Evolutionary conservation across 1,140 invertebrate genomes (phyloP).

Genomic region (Leptoteleia sp.): DNA sequence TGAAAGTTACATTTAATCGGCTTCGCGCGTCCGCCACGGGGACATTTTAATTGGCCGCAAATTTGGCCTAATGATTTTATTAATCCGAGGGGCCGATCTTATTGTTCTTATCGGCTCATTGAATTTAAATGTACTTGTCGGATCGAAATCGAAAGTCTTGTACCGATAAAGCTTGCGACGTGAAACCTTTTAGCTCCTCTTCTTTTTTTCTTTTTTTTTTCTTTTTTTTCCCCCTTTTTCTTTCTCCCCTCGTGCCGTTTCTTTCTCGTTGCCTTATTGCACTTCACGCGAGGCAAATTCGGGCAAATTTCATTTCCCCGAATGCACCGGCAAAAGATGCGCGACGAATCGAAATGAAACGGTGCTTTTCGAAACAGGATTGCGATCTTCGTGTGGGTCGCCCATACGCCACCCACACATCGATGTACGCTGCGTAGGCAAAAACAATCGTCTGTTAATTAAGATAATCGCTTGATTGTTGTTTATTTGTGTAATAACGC

Average conservation of each 20-base stretch:
- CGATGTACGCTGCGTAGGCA: constrained; percentile 67
- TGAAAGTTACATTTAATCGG: constrained; percentile 17
- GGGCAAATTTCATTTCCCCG: constrained; percentile 25
- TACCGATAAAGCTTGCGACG: constrained; percentile 1
- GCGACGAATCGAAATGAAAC: constrained; percentile 20
- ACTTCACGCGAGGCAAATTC: not conserved
- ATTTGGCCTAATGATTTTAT: constrained; percentile 28
- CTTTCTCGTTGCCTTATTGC: no score
- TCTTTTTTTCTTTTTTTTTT: no score
- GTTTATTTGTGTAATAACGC: constrained; percentile 60
- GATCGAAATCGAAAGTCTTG: not conserved
- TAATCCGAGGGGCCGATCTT: not conserved
- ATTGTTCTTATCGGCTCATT: no score
- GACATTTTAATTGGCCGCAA: constrained; percentile 19
- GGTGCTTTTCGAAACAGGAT: constrained; percentile 54
- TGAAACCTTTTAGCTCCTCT: no score
- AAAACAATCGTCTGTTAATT: constrained; percentile 77
- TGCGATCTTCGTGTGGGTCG: constrained; percentile 64
- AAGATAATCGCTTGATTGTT: constrained; percentile 77
- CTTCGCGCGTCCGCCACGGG: not conserved
- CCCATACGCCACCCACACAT: constrained; percentile 40
- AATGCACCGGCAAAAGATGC: not conserved
- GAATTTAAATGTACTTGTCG: no score
- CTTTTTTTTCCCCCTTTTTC: no score
- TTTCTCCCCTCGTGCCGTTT: no score